Conservation (phyloP, 2,113 vertebrate genomes). For the Noturus placidus region DNA sequence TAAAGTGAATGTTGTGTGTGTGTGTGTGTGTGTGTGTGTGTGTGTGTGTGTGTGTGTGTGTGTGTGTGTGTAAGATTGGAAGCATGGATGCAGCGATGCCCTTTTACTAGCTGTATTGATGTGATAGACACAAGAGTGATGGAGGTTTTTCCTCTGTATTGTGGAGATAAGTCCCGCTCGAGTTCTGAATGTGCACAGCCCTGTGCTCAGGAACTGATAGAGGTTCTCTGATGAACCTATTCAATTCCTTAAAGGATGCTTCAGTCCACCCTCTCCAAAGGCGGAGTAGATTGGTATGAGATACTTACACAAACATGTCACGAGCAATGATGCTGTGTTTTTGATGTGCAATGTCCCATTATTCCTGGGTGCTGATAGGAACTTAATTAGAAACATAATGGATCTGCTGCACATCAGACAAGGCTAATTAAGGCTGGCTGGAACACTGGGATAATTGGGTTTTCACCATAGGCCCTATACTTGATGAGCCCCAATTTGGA, state of each 20-base stretch:
- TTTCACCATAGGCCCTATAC: conserved; percentile 62
- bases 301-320: conserved; percentile 62
- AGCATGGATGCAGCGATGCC: conserved; percentile 23
- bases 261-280: conserved; percentile 58
- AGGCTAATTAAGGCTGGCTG: conserved; percentile 72
- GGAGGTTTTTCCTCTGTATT: conserved; percentile 46
- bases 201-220: conserved; percentile 38
- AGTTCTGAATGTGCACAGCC: conserved; percentile 31
- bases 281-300: conserved; percentile 60
- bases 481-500: conserved; percentile 16
- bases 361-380: conserved; percentile 69
- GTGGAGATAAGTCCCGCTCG: conserved; percentile 49
- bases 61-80: conserved; percentile 28
- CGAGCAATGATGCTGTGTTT: conserved; percentile 54
- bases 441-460: conserved; percentile 68
- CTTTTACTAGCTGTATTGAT: conserved; percentile 38
- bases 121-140: conserved; percentile 45
- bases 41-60: conserved; percentile 2
- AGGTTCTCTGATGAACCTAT: conserved; percentile 45
- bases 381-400: conserved; percentile 79
- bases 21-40: conserved; percentile 8
- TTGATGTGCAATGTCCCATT: conserved; percentile 69
- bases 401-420: conserved; percentile 74
- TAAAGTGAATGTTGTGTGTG: conserved; percentile 20
- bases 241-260: conserved; percentile 48